These are phyloP conservation scores for Lanistes nyassanus DNA, from an alignment of 1,140 invertebrate species.

Conservation along the genomic window DNA sequence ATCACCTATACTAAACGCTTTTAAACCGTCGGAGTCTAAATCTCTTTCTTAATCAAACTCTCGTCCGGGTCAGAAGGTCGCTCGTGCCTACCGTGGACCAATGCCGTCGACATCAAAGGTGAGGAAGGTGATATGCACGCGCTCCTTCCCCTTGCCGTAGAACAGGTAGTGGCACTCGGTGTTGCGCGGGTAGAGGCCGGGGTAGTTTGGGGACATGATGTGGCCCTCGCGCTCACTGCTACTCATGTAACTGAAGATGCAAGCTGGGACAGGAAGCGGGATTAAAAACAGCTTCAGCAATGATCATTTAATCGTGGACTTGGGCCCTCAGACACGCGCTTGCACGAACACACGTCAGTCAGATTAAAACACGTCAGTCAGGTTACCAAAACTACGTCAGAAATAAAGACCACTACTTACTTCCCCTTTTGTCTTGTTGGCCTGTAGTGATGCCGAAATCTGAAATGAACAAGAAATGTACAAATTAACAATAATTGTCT, in stretches of 20 bases:
- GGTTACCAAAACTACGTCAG: background rate
- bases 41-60: too few relatives aligned
- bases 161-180: slow-evolving; percentile 96
- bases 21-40: too few relatives aligned
- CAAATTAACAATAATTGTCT: background rate
- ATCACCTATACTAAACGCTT: too few relatives aligned
- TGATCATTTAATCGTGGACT: too few relatives aligned
- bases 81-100: slow-evolving; percentile 47
- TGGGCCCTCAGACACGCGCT: background rate
- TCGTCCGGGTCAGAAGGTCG: too few relatives aligned
- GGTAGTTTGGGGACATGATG: slow-evolving; percentile 92
- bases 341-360: background rate
- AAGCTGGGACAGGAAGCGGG: slow-evolving; percentile 59
- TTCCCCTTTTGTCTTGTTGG: slow-evolving; percentile 45
- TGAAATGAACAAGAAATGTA: slow-evolving; percentile 14
- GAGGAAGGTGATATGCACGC: slow-evolving; percentile 73
- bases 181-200: slow-evolving; percentile 89
- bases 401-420: slow-evolving; percentile 41
- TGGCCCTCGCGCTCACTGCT: slow-evolving; percentile 80
- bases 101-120: slow-evolving; percentile 55
- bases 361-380: background rate
- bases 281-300: too few relatives aligned
- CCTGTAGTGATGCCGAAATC: slow-evolving; percentile 55
- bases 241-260: slow-evolving; percentile 73
- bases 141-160: slow-evolving; percentile 82